phyloP scores from a whole-genome alignment of 2,797 vertebrate genomes.

The Limosa lapponica region DNA sequence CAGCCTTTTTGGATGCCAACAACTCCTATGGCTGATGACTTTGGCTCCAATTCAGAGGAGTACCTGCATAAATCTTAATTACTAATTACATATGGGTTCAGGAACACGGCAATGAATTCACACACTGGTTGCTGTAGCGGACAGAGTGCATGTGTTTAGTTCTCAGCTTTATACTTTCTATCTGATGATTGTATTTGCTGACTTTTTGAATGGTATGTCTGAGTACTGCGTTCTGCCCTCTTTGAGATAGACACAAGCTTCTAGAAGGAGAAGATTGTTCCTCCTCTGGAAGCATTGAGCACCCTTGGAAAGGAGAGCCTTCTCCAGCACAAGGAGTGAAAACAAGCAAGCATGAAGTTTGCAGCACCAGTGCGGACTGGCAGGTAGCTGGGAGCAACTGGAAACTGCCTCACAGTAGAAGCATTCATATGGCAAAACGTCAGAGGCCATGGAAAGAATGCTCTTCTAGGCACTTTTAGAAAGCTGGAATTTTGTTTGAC shows the following conservation, averaged over 20 bases:
- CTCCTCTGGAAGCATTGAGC: not conserved
- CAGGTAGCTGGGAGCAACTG: not conserved
- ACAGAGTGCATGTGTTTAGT: not conserved
- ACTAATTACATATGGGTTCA: conserved; percentile 9
- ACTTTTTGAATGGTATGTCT: not conserved
- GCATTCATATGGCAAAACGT: not conserved
- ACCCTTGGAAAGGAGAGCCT: not conserved
- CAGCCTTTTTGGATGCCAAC: conserved; percentile 31
- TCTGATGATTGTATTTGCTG: not conserved
- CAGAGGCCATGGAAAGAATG: not conserved
- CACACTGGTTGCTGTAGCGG: not conserved
- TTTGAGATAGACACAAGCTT: not conserved
- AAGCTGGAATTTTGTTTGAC: not conserved
- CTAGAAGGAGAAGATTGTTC: not conserved
- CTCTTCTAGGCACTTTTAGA: not conserved
- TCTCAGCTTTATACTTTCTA: not conserved
- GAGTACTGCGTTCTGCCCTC: not conserved
- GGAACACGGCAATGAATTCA: conserved; percentile 29
- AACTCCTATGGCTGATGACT: conserved; percentile 36
- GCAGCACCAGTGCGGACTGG: not conserved
- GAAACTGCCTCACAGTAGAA: not conserved
- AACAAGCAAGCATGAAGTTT: not conserved
- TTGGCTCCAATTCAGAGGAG: conserved; percentile 52
- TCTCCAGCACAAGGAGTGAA: not conserved
- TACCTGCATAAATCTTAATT: conserved; percentile 64